These are phyloP conservation scores for Lycopodina hypogea DNA, from an alignment of 37 sponge, comb jelly and placozoan species.

Conservation along the genomic window DNA sequence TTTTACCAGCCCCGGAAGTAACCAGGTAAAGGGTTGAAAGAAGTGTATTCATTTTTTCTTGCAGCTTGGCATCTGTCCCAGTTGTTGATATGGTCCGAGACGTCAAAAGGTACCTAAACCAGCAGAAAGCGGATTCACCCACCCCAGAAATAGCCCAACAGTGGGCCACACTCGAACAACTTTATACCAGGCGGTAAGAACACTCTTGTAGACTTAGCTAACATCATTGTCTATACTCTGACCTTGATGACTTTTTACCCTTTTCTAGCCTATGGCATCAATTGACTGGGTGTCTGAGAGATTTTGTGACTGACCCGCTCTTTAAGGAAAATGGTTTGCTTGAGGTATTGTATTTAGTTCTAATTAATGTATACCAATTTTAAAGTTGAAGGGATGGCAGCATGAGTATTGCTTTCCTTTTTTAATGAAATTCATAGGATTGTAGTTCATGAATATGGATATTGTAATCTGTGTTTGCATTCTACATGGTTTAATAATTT, in stretches of 20 bases:
- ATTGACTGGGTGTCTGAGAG: constrained; percentile 35
- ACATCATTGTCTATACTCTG: not conserved
- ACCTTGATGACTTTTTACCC: not conserved
- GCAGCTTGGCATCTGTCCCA: too few relatives aligned
- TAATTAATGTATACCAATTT: not conserved
- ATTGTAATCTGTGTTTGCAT: too few relatives aligned
- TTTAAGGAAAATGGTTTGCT: constrained; percentile 52
- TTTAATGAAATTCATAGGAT: too few relatives aligned
- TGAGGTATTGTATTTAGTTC: constrained; percentile 33
- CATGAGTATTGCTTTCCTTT: too few relatives aligned
- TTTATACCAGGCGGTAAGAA: constrained; percentile 43
- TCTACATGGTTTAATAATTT: too few relatives aligned
- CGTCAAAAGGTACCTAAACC: constrained; percentile 24
- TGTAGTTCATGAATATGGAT: too few relatives aligned
- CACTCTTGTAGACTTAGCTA: too few relatives aligned
- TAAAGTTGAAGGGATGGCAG: too few relatives aligned
- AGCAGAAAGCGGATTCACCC: constrained; percentile 13
- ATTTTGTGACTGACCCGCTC: constrained; percentile 45
- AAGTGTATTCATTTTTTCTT: too few relatives aligned
- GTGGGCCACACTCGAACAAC: constrained; percentile 54
- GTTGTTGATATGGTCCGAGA: constrained; percentile 12
- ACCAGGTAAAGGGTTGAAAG: too few relatives aligned
- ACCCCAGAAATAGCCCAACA: constrained; percentile 49
- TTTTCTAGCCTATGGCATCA: constrained; percentile 73
- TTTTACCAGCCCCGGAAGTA: too few relatives aligned